These are phyloP conservation scores for Metellina segmentata DNA, from an alignment of 2,888 invertebrate species.

Conservation along the genomic window DNA sequence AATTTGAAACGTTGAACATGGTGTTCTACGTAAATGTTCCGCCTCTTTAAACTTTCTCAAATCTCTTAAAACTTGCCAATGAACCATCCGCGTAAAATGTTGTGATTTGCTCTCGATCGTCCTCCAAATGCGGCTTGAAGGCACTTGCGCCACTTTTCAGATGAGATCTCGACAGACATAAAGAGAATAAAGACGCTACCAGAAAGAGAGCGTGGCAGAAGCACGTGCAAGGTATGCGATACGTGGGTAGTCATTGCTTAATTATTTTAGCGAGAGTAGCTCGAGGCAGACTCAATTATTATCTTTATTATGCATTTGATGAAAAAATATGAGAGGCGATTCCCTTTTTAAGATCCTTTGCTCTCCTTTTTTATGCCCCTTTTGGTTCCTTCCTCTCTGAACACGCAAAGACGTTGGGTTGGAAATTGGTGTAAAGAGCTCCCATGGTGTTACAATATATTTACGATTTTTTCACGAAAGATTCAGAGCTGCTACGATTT, in stretches of 20 bases:
- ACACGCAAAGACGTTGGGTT: background rate
- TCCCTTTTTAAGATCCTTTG: background rate
- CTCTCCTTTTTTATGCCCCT: background rate
- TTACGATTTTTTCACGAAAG: too few species aligned
- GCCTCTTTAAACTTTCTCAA: too few species aligned
- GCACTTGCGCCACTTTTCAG: background rate
- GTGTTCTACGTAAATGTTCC: too few species aligned
- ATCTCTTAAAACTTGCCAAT: too few species aligned
- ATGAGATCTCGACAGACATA: background rate
- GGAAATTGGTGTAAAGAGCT: too few species aligned
- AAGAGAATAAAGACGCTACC: background rate
- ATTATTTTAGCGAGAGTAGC: background rate
- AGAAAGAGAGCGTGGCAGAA: background rate
- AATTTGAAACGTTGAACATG: too few species aligned
- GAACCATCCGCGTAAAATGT: too few species aligned
- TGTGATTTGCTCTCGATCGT: too few species aligned
- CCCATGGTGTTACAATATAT: too few species aligned
- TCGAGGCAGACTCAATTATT: background rate
- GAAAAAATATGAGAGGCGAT: background rate
- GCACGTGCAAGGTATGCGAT: background rate
- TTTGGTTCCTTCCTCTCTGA: background rate
- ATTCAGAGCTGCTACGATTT: too few species aligned
- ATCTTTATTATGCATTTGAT: background rate
- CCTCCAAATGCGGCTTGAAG: background rate
- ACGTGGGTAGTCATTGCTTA: background rate